Evolutionary conservation across 2,113 vertebrate species (phyloP), one percentile per base, ranked within the genome.

Genomic region (Poicephalus meyeri): DNA sequence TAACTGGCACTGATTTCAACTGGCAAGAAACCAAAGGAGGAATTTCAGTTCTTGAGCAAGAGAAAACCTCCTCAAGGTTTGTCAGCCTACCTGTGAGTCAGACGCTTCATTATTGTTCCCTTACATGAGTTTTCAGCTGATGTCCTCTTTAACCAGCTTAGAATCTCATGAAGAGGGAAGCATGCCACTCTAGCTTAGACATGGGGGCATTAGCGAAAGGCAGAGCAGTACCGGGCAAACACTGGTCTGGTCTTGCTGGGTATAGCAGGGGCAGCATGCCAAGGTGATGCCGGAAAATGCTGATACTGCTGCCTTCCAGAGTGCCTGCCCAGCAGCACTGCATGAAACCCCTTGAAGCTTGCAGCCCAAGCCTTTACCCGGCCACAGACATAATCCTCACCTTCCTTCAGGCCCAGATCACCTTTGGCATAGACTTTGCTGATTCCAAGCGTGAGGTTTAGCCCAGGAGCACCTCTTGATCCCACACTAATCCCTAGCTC

Each of bases 51-150:
- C 46, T 81, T 3, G 2, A 66, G 56, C 56, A 58, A 58, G 49
- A 90, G 49, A 86, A 94, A 93, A 77, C 37, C 63, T 73, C 66
- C 46, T 23, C 35, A 53, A 91, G 50, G 77, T 89, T 86, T 89
- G 16, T 73, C 92, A 96, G 95, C 91, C 83, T 68, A 55, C 77
- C 39, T 0, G 0, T 93, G 95, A 96, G 83, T 95, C 95, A 97
- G 83, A 78, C 28, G 9, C 50, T 84, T 78, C 64, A 17, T 74
- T 55, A 70, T 42, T 66, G 20, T 84, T 86, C 47, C 55, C 35
- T 70, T 78, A 68, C 70, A 84, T 39, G 11, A 58, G 31, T 86
- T 86, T 93, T 74, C 47, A 92, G 77, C 47, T 71, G 42, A 80
- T 60, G 65, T 84, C 72, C 72, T 76, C 92, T 86, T 47, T 16